These are phyloP conservation scores for Melanophora roralis DNA, from an alignment of 2,888 invertebrate species.

Conservation along the genomic window DNA sequence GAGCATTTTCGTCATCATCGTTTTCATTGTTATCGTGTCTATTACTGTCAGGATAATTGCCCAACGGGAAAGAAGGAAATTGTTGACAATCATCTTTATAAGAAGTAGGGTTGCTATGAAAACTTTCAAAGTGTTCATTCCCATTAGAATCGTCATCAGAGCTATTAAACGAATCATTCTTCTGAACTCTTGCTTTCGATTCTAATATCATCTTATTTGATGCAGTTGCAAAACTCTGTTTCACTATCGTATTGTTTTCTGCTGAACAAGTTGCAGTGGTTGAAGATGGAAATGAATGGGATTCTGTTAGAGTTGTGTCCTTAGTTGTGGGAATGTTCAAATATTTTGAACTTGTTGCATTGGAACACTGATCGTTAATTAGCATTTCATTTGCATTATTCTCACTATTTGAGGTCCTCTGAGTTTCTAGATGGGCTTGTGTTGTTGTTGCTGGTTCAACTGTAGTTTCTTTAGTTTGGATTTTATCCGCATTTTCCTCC, in stretches of 20 bases:
- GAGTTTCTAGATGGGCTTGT: neutral
- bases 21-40: neutral
- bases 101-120: neutral
- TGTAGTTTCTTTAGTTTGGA: neutral
- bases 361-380: neutral
- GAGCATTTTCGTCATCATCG: neutral
- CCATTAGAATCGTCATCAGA: conserved; percentile 35
- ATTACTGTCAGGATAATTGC: neutral
- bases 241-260: neutral
- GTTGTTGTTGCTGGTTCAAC: neutral
- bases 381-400: neutral
- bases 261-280: neutral
- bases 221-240: neutral
- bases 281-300: neutral
- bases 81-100: neutral
- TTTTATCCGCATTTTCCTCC: neutral
- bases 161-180: conserved; percentile 3
- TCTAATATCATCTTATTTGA: neutral
- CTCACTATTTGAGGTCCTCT: neutral
- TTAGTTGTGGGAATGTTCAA: conserved; percentile 19
- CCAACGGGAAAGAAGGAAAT: conserved; percentile 1
- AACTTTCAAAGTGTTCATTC: conserved; percentile 6
- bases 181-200: neutral
- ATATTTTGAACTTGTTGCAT: neutral
- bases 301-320: neutral